Evolutionary conservation across 2,797 vertebrate species (phyloP).

Genomic region (Molossus molossus): DNA sequence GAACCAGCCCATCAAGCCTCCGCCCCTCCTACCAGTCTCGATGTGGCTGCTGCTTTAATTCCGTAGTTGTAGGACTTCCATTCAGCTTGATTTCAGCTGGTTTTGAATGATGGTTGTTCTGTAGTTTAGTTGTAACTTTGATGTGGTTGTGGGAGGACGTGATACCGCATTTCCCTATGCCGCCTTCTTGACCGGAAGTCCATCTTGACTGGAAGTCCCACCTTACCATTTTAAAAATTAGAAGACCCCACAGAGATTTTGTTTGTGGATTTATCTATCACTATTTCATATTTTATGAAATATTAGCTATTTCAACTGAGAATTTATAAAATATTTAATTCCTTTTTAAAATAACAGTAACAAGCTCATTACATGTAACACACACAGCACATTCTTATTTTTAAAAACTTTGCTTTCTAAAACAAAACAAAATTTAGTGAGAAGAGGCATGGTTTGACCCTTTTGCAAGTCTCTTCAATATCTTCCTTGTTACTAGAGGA

Average conservation of each 20-base stretch:
- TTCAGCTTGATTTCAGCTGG: too few species aligned
- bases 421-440: conserved; percentile 7
- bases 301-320: neutral
- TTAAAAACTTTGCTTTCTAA: neutral
- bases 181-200: too few species aligned
- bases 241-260: neutral
- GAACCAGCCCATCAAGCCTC: too few species aligned
- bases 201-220: neutral
- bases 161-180: too few species aligned
- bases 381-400: neutral
- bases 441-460: neutral
- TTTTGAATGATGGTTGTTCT: too few species aligned
- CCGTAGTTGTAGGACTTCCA: too few species aligned
- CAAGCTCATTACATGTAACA: neutral
- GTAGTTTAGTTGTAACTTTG: too few species aligned
- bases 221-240: neutral
- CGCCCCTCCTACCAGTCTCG: too few species aligned
- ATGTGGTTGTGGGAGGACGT: too few species aligned
- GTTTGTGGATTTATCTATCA: neutral
- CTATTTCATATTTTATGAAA: neutral
- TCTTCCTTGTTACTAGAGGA: neutral
- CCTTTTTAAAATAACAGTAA: neutral
- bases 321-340: neutral
- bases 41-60: too few species aligned
- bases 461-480: conserved; percentile 22